Evolutionary conservation across 2,888 invertebrate species (phyloP).

Genomic region (Frankliniella fusca): DNA sequence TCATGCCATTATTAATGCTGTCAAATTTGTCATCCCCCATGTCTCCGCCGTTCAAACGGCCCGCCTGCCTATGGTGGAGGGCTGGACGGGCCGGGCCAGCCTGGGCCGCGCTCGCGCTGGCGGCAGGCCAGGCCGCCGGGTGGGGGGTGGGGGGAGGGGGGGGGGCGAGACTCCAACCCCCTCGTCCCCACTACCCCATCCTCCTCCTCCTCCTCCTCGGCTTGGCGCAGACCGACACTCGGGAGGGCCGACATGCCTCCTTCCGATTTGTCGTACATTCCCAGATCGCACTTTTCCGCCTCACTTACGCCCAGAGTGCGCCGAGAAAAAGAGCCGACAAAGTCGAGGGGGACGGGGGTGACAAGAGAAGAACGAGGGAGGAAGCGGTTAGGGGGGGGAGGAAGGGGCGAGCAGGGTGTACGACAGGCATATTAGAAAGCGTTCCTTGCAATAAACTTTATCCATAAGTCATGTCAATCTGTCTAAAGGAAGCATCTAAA

Average conservation of each 20-base stretch:
- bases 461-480: too few relatives aligned
- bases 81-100: too few relatives aligned
- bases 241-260: neutral
- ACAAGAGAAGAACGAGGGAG: neutral
- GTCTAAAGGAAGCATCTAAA: too few relatives aligned
- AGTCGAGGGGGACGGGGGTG: neutral
- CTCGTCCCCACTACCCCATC: neutral
- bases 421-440: too few relatives aligned
- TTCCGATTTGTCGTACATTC: neutral
- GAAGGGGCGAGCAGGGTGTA: neutral
- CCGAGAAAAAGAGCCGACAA: too few relatives aligned
- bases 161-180: too few relatives aligned
- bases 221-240: neutral
- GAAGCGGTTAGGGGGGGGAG: neutral
- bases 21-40: slow-evolving; percentile 15
- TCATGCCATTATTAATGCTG: slow-evolving; percentile 20
- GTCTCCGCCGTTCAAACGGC: slow-evolving; percentile 10
- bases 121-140: neutral
- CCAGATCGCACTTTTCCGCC: too few relatives aligned
- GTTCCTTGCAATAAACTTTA: too few relatives aligned
- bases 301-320: too few relatives aligned
- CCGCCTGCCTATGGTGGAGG: neutral
- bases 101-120: too few relatives aligned
- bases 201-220: neutral
- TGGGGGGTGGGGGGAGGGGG: too few relatives aligned